These are phyloP conservation scores for Diaperis boleti DNA, from an alignment of 2,888 invertebrate species.

Conservation along the genomic window DNA sequence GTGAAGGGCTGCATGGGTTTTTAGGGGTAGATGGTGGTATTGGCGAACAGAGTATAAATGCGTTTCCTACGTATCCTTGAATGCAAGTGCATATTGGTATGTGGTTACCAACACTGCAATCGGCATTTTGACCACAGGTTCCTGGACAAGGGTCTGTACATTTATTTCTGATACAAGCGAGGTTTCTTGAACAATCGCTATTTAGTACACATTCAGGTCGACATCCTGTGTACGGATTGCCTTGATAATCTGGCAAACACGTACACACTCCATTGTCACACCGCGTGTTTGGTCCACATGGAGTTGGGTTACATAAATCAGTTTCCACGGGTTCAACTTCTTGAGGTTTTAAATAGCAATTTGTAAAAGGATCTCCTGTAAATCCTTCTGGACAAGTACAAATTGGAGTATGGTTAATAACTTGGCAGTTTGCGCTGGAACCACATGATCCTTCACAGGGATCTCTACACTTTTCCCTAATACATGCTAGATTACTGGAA, in stretches of 20 bases:
- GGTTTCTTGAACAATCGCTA: constrained; percentile 77
- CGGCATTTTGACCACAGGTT: constrained; percentile 80
- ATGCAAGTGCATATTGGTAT: constrained; percentile 83
- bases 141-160: constrained; percentile 81
- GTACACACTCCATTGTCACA: constrained; percentile 78
- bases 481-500: constrained; percentile 75
- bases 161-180: constrained; percentile 78
- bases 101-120: constrained; percentile 81
- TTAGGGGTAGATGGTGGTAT: constrained; percentile 60
- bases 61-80: constrained; percentile 78
- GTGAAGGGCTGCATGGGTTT: constrained; percentile 74
- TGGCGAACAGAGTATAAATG: constrained; percentile 75
- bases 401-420: constrained; percentile 81
- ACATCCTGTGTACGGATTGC: constrained; percentile 78
- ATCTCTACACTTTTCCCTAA: constrained; percentile 80
- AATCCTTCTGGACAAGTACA: constrained; percentile 76
- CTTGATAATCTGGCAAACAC: constrained; percentile 77
- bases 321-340: constrained; percentile 44
- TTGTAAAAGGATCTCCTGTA: constrained; percentile 75
- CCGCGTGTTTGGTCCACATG: constrained; percentile 75
- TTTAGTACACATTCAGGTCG: constrained; percentile 82
- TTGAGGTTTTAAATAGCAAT: constrained; percentile 59
- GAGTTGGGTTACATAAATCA: constrained; percentile 74
- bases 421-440: constrained; percentile 77
- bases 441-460: constrained; percentile 85